Conservation (phyloP, 2,888 invertebrate genomes). For the Lasioglossum lativentre region DNA sequence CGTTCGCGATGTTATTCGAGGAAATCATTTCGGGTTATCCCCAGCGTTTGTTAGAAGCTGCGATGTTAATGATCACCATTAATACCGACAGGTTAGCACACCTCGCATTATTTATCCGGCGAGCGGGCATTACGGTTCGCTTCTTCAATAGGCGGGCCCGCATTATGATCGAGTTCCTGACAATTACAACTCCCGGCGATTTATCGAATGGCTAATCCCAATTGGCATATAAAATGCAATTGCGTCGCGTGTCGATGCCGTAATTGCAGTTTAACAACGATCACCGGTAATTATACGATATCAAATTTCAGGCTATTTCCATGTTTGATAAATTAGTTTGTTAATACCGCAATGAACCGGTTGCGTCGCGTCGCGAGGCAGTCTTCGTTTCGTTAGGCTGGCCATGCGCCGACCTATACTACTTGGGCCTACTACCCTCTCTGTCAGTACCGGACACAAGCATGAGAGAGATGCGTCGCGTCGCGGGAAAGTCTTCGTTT, state of each 20-base stretch:
- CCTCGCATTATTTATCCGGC: neutral
- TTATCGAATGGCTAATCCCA: neutral
- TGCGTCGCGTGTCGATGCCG: neutral
- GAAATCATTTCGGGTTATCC: neutral
- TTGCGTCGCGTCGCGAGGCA: neutral
- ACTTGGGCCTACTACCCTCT: too few relatives aligned
- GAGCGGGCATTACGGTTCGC: neutral
- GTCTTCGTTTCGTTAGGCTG: neutral
- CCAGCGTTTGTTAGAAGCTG: neutral
- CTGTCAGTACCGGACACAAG: too few relatives aligned
- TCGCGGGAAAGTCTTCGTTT: too few relatives aligned
- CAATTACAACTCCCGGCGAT: neutral
- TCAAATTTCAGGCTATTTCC: neutral
- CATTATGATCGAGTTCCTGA: neutral
- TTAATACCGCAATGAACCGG: neutral
- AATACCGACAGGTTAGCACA: neutral
- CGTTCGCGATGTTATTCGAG: neutral
- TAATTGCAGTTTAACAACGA: neutral
- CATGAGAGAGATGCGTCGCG: too few relatives aligned
- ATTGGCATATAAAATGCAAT: conserved; percentile 3
- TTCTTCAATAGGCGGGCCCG: neutral
- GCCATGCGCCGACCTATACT: neutral
- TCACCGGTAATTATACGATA: neutral
- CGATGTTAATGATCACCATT: neutral
- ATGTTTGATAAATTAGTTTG: neutral